These are phyloP conservation scores for Drosophila ezoana DNA, from an alignment of 2,888 invertebrate genomes.

Conservation along the genomic window DNA sequence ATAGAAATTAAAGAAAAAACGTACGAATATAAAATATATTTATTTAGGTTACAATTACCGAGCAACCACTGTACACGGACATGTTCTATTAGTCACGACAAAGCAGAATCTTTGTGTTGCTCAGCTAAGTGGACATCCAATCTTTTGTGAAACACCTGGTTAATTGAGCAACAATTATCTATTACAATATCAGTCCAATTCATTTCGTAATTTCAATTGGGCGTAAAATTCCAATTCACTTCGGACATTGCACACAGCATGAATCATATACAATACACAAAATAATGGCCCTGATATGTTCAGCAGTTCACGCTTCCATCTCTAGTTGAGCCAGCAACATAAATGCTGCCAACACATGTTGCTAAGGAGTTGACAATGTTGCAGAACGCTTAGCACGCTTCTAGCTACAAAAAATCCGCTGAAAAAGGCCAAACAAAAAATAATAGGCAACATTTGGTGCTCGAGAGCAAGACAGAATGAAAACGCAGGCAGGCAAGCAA, in stretches of 20 bases:
- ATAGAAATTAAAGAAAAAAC: no score
- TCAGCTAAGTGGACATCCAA: background rate
- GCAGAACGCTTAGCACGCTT: conserved; percentile 1
- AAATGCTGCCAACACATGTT: conserved; percentile 32
- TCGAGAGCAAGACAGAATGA: conserved; percentile 15
- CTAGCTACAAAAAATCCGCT: conserved; percentile 8
- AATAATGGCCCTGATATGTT: background rate
- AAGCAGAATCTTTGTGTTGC: background rate
- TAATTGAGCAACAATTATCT: background rate
- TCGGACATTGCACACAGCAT: background rate
- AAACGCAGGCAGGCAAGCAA: conserved; percentile 25
- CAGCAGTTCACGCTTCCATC: conserved; percentile 2
- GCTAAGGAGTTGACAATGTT: conserved; percentile 12
- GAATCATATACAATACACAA: background rate
- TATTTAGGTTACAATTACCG: background rate
- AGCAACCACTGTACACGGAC: background rate
- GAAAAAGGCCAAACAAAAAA: background rate
- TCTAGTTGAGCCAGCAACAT: conserved; percentile 15
- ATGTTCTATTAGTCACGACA: background rate
- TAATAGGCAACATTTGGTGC: conserved; percentile 3
- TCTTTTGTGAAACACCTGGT: background rate
- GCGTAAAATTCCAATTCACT: background rate
- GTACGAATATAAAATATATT: no score
- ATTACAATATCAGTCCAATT: background rate
- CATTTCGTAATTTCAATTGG: background rate